These are phyloP conservation scores for Hypsibius dujardini DNA, from an alignment of 1,140 invertebrate genomes.

Conservation along the genomic window DNA sequence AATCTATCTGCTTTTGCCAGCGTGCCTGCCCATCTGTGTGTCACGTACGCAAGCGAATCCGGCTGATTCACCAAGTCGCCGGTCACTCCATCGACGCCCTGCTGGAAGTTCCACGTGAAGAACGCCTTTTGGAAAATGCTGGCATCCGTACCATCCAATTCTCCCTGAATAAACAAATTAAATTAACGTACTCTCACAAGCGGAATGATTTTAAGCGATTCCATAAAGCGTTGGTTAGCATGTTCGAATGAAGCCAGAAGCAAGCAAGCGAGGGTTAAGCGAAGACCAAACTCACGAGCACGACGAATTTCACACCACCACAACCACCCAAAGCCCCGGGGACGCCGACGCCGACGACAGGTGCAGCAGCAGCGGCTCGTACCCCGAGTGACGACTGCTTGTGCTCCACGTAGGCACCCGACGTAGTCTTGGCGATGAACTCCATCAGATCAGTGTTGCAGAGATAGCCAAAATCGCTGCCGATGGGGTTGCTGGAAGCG, in stretches of 20 bases:
- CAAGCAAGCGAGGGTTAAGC: too few relatives aligned
- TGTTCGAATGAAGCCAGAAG: too few relatives aligned
- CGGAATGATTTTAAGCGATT: background rate
- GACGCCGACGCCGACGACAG: constrained; percentile 33
- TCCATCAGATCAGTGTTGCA: constrained; percentile 54
- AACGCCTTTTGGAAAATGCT: constrained; percentile 55
- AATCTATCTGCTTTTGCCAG: too few relatives aligned
- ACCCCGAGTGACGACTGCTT: constrained; percentile 11
- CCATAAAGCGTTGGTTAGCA: too few relatives aligned
- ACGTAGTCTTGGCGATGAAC: constrained; percentile 57
- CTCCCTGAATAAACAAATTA: constrained; percentile 29
- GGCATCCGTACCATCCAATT: constrained; percentile 36
- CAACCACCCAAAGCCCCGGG: background rate
- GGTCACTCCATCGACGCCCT: constrained; percentile 26
- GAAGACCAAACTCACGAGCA: too few relatives aligned
- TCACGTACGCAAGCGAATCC: background rate
- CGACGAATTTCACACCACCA: background rate
- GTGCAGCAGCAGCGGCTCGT: too few relatives aligned
- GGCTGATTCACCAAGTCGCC: constrained; percentile 21
- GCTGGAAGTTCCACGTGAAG: constrained; percentile 56
- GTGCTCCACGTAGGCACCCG: constrained; percentile 47
- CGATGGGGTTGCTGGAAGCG: constrained; percentile 20
- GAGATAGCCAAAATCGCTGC: constrained; percentile 40
- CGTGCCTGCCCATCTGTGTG: too few relatives aligned
- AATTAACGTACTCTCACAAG: background rate